These are phyloP conservation scores for Saccopteryx leptura DNA, from an alignment of 2,113 vertebrate species.

Conservation along the genomic window DNA sequence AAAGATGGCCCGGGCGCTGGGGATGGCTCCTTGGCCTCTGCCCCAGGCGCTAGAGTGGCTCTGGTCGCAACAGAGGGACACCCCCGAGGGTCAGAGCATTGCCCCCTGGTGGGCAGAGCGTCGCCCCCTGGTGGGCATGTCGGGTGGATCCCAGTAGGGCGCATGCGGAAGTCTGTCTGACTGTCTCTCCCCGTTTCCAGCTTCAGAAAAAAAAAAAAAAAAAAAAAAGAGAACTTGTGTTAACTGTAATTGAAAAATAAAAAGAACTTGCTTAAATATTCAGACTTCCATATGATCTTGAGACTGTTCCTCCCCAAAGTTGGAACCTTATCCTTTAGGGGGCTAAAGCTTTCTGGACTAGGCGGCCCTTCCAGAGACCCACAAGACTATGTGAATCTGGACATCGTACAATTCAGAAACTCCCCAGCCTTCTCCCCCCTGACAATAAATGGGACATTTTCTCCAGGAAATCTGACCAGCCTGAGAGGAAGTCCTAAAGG, in stretches of 20 bases:
- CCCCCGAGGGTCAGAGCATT: too few relatives aligned
- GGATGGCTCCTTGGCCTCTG: too few relatives aligned
- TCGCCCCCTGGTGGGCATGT: too few relatives aligned
- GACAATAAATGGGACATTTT: neutral
- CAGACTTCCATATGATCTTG: neutral
- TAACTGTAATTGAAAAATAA: neutral
- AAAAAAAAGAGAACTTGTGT: too few relatives aligned
- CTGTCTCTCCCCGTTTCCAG: too few relatives aligned
- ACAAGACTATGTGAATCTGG: neutral
- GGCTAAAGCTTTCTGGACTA: neutral
- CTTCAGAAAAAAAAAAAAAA: too few relatives aligned
- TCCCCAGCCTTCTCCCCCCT: neutral
- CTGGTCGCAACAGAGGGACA: too few relatives aligned
- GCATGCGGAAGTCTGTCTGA: too few relatives aligned
- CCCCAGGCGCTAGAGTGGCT: too few relatives aligned
- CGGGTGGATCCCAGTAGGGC: too few relatives aligned
- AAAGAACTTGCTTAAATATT: conserved; percentile 29
- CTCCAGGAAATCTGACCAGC: neutral
- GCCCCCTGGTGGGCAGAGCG: too few relatives aligned
- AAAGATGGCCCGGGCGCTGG: too few relatives aligned
- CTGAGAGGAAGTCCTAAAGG: neutral
- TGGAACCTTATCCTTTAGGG: neutral
- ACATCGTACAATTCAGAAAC: neutral
- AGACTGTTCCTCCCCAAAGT: neutral
- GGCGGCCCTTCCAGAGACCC: neutral